Conservation (phyloP, 2,888 invertebrate genomes). For the Petrophora chlorosata region DNA sequence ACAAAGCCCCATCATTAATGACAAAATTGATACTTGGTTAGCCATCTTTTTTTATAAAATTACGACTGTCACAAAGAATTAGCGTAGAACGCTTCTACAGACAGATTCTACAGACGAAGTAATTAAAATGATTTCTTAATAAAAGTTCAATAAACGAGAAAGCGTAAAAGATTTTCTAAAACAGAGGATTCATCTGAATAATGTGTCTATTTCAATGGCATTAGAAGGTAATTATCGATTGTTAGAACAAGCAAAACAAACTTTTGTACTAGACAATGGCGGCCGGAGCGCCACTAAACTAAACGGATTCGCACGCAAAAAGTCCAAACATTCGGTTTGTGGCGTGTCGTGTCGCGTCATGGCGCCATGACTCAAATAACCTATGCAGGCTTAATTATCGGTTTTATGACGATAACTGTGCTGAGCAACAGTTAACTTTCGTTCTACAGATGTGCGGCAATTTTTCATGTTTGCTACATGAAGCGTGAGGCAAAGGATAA, state of each 20-base stretch:
- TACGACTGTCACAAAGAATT: too few relatives aligned
- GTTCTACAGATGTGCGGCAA: background rate
- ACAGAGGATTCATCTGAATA: background rate
- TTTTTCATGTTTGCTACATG: background rate
- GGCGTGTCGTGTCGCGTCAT: slow-evolving; percentile 13
- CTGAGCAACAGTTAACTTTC: slow-evolving; percentile 11
- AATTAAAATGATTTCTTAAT: background rate
- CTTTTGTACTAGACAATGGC: slow-evolving; percentile 6
- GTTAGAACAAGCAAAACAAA: slow-evolving; percentile 2
- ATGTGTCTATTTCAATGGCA: slow-evolving; percentile 24
- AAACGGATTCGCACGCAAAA: slow-evolving; percentile 11
- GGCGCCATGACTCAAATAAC: slow-evolving; percentile 20
- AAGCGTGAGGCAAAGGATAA: too few relatives aligned
- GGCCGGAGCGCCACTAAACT: background rate
- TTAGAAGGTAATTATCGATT: slow-evolving; percentile 26
- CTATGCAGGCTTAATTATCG: slow-evolving; percentile 22
- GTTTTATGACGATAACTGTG: slow-evolving; percentile 29
- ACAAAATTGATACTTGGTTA: too few relatives aligned
- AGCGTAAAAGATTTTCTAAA: background rate
- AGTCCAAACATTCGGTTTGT: slow-evolving; percentile 17
- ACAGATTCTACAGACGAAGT: too few relatives aligned
- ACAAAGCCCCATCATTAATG: too few relatives aligned
- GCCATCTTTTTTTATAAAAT: too few relatives aligned
- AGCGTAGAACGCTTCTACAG: too few relatives aligned
- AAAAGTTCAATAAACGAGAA: background rate